Evolutionary conservation across 2,797 vertebrate species (phyloP).

Genomic region (Ctenochaetus hawaiiensis): DNA sequence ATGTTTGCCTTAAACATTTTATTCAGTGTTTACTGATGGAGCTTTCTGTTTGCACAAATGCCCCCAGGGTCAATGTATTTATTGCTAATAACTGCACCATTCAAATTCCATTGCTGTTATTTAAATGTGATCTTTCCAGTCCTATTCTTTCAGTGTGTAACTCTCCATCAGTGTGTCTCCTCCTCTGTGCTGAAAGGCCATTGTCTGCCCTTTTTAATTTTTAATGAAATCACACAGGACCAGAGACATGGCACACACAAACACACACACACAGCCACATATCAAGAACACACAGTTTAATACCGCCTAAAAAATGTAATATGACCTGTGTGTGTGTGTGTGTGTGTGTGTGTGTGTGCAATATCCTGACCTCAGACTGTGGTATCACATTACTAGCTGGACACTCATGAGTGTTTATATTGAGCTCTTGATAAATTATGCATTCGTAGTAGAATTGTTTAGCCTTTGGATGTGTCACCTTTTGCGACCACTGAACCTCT

Average conservation of each 20-base stretch:
- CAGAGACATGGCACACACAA: background rate
- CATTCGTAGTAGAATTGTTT: slow-evolving; percentile 12
- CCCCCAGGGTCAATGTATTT: background rate
- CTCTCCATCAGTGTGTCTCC: background rate
- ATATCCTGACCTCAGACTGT: slow-evolving; percentile 19
- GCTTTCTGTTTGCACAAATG: background rate
- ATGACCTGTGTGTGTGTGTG: slow-evolving; percentile 14
- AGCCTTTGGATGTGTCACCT: background rate
- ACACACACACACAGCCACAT: background rate
- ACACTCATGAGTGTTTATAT: slow-evolving; percentile 35
- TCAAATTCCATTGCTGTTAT: background rate
- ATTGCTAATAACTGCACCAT: background rate
- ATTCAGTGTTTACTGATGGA: no score
- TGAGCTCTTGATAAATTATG: slow-evolving; percentile 57
- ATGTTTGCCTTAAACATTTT: no score
- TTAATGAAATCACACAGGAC: slow-evolving; percentile 50
- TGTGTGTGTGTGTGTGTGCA: background rate
- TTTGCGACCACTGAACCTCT: background rate
- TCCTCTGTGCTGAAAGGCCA: background rate
- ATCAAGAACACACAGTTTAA: slow-evolving; percentile 4
- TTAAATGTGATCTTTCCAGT: background rate
- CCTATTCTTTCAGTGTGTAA: background rate
- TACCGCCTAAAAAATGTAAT: slow-evolving; percentile 41
- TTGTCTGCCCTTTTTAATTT: slow-evolving; percentile 29
- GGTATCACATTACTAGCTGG: slow-evolving; percentile 44